Conservation (phyloP, 2,113 vertebrate genomes). For the Phaetusa simplex region DNA sequence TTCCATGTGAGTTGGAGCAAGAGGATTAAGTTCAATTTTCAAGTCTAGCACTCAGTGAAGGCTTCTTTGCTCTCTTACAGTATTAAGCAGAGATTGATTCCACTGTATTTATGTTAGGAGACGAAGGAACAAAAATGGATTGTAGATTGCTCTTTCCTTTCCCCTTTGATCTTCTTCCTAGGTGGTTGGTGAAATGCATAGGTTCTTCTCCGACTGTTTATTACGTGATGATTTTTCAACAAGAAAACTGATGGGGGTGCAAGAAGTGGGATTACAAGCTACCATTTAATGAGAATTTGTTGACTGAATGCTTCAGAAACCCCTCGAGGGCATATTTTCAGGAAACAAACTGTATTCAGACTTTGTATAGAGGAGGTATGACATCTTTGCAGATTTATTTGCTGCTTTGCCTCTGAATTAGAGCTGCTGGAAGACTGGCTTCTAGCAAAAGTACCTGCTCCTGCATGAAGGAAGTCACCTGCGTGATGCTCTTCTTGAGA, state of each 20-base stretch:
- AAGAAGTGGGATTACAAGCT: neutral
- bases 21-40: conserved; percentile 41
- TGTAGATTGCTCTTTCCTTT: neutral
- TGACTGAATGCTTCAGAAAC: conserved; percentile 9
- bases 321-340: neutral
- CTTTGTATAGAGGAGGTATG: neutral
- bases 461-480: neutral
- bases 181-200: neutral
- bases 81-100: conserved; percentile 24
- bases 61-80: neutral
- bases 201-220: neutral
- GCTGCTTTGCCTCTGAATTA: conserved; percentile 2
- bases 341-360: neutral
- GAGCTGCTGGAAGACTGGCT: neutral
- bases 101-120: neutral
- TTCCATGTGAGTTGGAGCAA: neutral
- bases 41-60: neutral
- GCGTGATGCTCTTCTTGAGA: neutral
- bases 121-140: neutral
- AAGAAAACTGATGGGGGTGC: neutral
- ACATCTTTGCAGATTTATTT: neutral
- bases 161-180: conserved; percentile 26
- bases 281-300: neutral
- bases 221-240: neutral
- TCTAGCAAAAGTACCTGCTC: neutral